phyloP scores from a whole-genome alignment of 2,797 vertebrate species.

The Poecilia picta region DNA sequence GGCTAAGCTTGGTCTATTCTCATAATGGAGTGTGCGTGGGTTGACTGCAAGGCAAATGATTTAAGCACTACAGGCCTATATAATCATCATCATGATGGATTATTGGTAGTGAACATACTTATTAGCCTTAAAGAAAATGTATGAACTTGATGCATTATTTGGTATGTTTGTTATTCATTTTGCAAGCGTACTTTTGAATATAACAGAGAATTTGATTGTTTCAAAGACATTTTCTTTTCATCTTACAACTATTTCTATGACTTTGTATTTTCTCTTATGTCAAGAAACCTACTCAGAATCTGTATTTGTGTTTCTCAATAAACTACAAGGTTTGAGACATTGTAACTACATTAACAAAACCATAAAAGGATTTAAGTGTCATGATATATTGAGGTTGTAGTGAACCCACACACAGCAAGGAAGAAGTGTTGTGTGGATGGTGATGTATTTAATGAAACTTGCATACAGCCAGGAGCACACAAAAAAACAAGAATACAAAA shows the following conservation, averaged over 20 bases:
- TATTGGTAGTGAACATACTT: neutral
- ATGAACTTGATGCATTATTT: neutral
- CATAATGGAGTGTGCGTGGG: constrained; percentile 35
- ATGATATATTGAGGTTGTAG: too few relatives aligned
- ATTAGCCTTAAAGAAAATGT: neutral
- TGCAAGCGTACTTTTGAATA: neutral
- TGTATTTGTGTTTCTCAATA: neutral
- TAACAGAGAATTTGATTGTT: neutral
- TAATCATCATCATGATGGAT: constrained; percentile 13
- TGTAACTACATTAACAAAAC: neutral
- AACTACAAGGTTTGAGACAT: neutral
- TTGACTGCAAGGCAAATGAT: constrained; percentile 22
- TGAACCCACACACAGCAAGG: too few relatives aligned
- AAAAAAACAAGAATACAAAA: too few relatives aligned
- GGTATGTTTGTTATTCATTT: neutral
- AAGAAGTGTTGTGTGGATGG: too few relatives aligned
- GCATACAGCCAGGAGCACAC: too few relatives aligned
- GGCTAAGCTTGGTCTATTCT: constrained; percentile 41
- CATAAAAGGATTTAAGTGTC: too few relatives aligned
- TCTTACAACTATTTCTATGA: neutral
- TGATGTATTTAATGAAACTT: too few relatives aligned
- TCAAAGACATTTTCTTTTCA: neutral
- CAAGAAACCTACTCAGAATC: neutral
- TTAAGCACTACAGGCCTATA: neutral
- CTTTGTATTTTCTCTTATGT: neutral